Percentiles rank a stretch among this genome's conserved stretches.
These are phyloP conservation scores for Cassiopea xamachana DNA, from an alignment of 30 jellyfish, hydroid and myxozoan species.

Conservation along the genomic window DNA sequence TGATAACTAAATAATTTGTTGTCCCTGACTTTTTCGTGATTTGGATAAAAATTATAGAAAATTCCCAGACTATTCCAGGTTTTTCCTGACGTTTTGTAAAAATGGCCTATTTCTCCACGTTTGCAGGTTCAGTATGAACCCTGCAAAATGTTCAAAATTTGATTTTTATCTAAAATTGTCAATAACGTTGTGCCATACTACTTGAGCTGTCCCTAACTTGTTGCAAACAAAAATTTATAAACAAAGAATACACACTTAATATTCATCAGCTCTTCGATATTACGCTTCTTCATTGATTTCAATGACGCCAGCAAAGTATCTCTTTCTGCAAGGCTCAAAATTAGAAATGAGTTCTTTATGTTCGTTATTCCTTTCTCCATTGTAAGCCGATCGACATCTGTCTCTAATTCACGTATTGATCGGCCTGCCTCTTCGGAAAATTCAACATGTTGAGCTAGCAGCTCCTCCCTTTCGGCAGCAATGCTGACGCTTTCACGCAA, in stretches of 20 bases:
- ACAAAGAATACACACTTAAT: slow-evolving; percentile 63
- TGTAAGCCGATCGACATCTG: slow-evolving; percentile 75
- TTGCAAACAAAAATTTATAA: no score
- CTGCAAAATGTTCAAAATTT: no score
- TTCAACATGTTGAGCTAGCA: slow-evolving; percentile 84
- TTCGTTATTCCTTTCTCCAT: slow-evolving; percentile 94
- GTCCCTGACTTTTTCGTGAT: no score
- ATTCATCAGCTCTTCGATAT: slow-evolving; percentile 75
- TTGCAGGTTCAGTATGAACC: no score
- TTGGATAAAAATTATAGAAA: no score
- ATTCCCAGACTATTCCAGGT: no score
- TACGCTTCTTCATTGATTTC: slow-evolving; percentile 73
- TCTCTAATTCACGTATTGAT: slow-evolving; percentile 57
- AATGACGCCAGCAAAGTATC: slow-evolving; percentile 82
- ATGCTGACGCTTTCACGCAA: slow-evolving; percentile 93
- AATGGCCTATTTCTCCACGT: no score
- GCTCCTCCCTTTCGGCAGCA: slow-evolving; percentile 94
- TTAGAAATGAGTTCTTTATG: slow-evolving; percentile 89
- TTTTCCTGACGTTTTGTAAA: no score
- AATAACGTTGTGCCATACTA: no score
- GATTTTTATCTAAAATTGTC: no score
- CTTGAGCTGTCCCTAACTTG: no score
- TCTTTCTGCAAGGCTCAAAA: slow-evolving; percentile 86
- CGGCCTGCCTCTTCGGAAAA: slow-evolving; percentile 86
- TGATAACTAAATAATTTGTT: no score